A percentile compares a stretch with the other conserved stretches of the same genome.
These are phyloP conservation scores for Hyphantria cunea DNA, from an alignment of 1,140 invertebrate species.

Conservation along the genomic window DNA sequence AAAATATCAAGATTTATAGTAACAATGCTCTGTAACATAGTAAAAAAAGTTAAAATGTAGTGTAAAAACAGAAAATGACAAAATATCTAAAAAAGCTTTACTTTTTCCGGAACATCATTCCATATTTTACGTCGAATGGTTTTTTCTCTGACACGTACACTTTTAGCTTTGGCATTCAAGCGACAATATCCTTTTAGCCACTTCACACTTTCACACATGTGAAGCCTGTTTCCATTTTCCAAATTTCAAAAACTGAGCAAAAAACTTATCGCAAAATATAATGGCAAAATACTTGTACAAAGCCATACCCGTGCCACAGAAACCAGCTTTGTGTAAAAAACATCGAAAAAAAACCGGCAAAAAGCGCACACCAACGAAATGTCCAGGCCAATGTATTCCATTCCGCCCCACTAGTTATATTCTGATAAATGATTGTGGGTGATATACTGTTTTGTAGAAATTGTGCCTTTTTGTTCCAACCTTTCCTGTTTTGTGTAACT, in stretches of 20 bases:
- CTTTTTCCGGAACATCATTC: too few relatives aligned
- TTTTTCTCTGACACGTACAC: not conserved
- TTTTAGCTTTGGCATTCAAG: not conserved
- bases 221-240: not conserved
- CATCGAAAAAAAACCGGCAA: constrained; percentile 34
- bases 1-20: too few relatives aligned
- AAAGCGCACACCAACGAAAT: constrained; percentile 47
- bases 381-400: constrained; percentile 58
- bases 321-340: constrained; percentile 25
- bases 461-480: constrained; percentile 45
- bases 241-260: not conserved
- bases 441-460: constrained; percentile 55
- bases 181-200: constrained; percentile 6
- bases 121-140: too few relatives aligned
- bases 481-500: constrained; percentile 33
- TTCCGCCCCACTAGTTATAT: constrained; percentile 67
- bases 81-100: not conserved
- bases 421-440: constrained; percentile 69
- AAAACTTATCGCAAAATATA: constrained; percentile 17
- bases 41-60: not conserved
- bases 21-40: too few relatives aligned
- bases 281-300: constrained; percentile 26
- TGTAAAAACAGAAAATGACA: not conserved
- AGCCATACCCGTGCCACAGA: constrained; percentile 15
- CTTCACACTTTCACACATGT: constrained; percentile 1